Evolutionary conservation across 2,888 invertebrate species (phyloP).

Genomic region (Scaptomyza parva): DNA sequence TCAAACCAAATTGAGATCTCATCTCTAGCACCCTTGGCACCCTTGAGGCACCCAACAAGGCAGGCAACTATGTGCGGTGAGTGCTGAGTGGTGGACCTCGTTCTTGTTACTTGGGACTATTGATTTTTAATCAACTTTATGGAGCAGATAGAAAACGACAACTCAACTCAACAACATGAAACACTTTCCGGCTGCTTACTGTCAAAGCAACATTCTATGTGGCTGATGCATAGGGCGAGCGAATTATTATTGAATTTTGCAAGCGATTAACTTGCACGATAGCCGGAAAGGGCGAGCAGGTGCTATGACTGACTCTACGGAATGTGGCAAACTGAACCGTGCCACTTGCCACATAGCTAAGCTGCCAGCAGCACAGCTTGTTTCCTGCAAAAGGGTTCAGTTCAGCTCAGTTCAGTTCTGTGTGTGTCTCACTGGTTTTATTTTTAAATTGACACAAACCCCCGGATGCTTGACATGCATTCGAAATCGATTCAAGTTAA

Average conservation of each 20-base stretch:
- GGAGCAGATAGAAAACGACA: constrained; percentile 44
- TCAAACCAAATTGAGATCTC: constrained; percentile 53
- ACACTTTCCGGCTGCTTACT: constrained; percentile 75
- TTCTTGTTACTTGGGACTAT: constrained; percentile 43
- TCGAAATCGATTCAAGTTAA: constrained; percentile 41
- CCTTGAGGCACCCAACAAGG: background rate
- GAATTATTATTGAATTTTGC: constrained; percentile 81
- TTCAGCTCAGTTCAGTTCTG: no score
- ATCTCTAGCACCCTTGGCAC: constrained; percentile 5
- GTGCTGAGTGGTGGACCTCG: constrained; percentile 4
- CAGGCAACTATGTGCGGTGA: constrained; percentile 1
- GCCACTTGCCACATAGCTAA: constrained; percentile 18
- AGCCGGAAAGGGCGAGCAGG: constrained; percentile 25
- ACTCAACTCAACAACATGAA: no score
- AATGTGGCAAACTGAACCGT: background rate
- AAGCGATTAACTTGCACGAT: constrained; percentile 79
- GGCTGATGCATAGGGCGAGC: constrained; percentile 41
- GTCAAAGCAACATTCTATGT: constrained; percentile 37
- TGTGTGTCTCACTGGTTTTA: constrained; percentile 28
- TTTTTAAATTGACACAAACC: constrained; percentile 50
- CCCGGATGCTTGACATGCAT: constrained; percentile 28
- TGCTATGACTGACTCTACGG: background rate
- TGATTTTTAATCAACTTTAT: constrained; percentile 76
- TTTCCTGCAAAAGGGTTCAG: constrained; percentile 35
- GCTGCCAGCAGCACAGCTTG: constrained; percentile 26